Evolutionary conservation across 2,113 vertebrate genomes (phyloP).

Genomic region (Tauraco erythrolophus): DNA sequence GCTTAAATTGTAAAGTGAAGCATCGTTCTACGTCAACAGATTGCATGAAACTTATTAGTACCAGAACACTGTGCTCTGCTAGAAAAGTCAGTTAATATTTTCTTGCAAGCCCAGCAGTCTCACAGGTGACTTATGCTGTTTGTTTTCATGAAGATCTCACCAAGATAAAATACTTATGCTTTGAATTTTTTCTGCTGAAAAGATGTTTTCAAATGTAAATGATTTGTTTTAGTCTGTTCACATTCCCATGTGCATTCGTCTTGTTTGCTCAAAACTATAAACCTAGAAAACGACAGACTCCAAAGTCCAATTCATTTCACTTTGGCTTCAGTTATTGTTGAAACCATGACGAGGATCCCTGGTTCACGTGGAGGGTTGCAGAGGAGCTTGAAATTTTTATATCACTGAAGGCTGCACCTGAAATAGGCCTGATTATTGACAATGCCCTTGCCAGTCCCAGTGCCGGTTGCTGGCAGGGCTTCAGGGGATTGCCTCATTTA

Average conservation of each 20-base stretch:
- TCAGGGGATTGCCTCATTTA: neutral
- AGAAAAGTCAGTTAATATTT: constrained; percentile 12
- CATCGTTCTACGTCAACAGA: neutral
- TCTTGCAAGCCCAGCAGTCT: constrained; percentile 24
- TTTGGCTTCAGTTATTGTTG: neutral
- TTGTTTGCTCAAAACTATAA: constrained; percentile 23
- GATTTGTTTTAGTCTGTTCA: neutral
- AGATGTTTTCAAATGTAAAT: constrained; percentile 1
- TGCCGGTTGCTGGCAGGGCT: neutral
- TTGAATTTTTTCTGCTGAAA: constrained; percentile 28
- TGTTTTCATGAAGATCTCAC: neutral
- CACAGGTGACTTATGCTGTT: constrained; percentile 4
- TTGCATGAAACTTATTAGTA: neutral
- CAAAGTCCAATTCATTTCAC: neutral
- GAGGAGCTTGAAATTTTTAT: neutral
- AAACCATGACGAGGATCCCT: neutral
- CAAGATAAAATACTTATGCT: neutral
- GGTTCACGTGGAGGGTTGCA: neutral
- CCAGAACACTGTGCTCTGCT: neutral
- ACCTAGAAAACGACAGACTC: neutral
- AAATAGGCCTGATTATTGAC: neutral
- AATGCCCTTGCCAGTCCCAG: neutral
- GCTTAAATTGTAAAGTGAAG: neutral
- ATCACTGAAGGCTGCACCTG: neutral
- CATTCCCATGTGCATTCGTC: neutral